phyloP scores from a whole-genome alignment of 2,113 vertebrate species.

The Chloropsis hardwickii region DNA sequence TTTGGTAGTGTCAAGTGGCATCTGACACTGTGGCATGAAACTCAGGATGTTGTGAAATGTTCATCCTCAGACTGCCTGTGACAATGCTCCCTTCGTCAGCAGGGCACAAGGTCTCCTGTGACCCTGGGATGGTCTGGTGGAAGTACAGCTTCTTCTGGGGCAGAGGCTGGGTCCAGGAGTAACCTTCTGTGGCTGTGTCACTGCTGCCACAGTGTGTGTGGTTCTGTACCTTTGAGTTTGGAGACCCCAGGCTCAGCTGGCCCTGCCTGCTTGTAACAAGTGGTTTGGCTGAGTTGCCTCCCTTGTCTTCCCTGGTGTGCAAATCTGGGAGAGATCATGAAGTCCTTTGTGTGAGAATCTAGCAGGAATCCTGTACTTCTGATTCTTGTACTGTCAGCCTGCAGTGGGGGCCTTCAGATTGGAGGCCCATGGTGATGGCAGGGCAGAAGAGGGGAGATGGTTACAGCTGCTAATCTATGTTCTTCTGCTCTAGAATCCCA shows the following conservation, averaged over 20 bases:
- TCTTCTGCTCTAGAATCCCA: not conserved
- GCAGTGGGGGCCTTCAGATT: not conserved
- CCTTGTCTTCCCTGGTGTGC: accelerated
- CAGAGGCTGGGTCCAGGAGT: not conserved
- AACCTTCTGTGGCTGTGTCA: not conserved
- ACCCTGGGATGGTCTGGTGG: not conserved
- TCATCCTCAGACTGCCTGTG: not conserved
- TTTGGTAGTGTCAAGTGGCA: not conserved
- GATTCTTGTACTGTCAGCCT: not conserved
- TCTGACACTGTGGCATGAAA: not conserved
- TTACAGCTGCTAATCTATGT: not conserved
- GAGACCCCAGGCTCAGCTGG: not conserved
- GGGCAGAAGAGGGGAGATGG: not conserved
- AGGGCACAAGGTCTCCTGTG: accelerated
- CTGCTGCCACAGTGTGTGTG: not conserved
- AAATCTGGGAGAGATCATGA: accelerated
- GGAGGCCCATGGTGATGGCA: not conserved
- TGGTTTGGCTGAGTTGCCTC: not conserved
- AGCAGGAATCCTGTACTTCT: not conserved
- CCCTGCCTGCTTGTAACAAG: not conserved
- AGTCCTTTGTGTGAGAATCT: not conserved
- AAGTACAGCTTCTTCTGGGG: not conserved
- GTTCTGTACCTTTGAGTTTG: accelerated
- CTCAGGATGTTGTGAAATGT: slow-evolving; percentile 18
- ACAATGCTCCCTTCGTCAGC: accelerated